These are phyloP conservation scores for Platysteira castanea DNA, from an alignment of 2,113 vertebrate genomes.

Conservation along the genomic window DNA sequence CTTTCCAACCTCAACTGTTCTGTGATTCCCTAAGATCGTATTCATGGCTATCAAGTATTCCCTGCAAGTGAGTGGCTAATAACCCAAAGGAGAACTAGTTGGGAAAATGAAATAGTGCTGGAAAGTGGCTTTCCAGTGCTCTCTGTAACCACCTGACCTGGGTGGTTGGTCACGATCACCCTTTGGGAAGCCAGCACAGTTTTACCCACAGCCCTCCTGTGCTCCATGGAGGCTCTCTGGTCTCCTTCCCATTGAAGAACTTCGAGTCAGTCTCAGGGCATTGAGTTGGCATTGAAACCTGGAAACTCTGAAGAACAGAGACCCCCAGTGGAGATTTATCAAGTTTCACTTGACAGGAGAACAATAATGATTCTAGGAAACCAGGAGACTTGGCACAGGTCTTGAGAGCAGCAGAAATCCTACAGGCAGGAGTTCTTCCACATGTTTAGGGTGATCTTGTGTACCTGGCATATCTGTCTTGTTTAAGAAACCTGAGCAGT, in stretches of 20 bases:
- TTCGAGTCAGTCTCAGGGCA: neutral
- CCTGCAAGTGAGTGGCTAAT: neutral
- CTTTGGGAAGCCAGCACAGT: neutral
- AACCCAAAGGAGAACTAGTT: neutral
- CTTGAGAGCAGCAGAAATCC: neutral
- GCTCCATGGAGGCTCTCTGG: neutral
- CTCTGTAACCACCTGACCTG: neutral
- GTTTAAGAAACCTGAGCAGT: neutral
- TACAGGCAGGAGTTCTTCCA: neutral
- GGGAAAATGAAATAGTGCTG: neutral
- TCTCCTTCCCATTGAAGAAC: neutral
- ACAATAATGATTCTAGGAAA: neutral
- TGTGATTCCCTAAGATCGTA: neutral
- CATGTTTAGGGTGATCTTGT: neutral
- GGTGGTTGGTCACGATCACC: neutral
- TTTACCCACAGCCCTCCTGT: neutral
- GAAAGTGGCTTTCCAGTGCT: neutral
- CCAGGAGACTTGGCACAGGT: neutral
- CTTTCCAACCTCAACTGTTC: neutral
- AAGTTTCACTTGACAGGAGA: neutral
- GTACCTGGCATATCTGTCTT: neutral
- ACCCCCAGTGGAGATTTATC: neutral
- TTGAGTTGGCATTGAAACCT: neutral
- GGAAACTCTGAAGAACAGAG: neutral
- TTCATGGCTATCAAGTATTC: neutral